A percentile compares a stretch with the other conserved stretches of the same genome.
Conservation (phyloP, 2,888 invertebrate species). For the Mythimna vitellina region DNA sequence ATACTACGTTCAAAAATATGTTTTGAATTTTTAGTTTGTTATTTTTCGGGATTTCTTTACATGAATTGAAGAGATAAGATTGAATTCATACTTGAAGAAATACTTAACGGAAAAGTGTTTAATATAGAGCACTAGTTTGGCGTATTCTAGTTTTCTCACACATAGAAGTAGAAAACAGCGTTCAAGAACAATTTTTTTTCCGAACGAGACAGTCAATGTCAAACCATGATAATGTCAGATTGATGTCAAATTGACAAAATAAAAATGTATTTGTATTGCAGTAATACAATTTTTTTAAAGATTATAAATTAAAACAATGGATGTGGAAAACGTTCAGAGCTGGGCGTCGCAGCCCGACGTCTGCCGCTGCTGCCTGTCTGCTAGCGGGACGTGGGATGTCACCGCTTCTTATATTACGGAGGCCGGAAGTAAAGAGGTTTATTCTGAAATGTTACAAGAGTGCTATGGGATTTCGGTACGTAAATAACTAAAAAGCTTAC, state of each 20-base stretch:
- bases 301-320: conserved; percentile 54
- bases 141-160: neutral
- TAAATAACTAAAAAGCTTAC: neutral
- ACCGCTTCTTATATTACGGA: conserved; percentile 70
- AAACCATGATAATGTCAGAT: neutral
- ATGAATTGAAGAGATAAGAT: neutral
- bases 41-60: too few species aligned
- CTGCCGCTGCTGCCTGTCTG: conserved; percentile 78
- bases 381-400: conserved; percentile 74
- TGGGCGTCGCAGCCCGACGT: conserved; percentile 68
- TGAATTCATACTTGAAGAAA: neutral
- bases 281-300: neutral
- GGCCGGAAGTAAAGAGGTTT: conserved; percentile 72
- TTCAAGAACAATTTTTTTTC: neutral
- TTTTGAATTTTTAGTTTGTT: too few species aligned
- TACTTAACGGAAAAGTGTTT: neutral
- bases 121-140: neutral
- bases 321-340: conserved; percentile 35
- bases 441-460: conserved; percentile 73
- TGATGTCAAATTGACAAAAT: neutral
- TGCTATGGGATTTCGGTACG: conserved; percentile 79
- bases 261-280: neutral
- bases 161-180: neutral
- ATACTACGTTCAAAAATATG: too few species aligned
- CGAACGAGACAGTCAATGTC: neutral